Conservation (phyloP, 2,797 vertebrate genomes). For the Enteromius radiatus region DNA sequence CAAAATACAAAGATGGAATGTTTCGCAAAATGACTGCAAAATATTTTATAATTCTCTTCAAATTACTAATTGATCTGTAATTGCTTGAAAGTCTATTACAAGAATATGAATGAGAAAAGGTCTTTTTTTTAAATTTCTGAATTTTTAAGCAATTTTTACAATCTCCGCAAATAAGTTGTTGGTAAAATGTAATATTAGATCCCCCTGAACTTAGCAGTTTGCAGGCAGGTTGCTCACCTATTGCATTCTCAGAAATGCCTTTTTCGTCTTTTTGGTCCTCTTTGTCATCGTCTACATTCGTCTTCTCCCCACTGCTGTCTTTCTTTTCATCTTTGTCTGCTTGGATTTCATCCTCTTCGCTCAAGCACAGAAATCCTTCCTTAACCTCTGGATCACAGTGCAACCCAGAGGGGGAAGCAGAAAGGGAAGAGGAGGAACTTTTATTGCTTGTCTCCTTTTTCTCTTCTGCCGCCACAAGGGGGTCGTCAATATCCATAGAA, state of each 20-base stretch:
- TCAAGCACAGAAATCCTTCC: conserved; percentile 87
- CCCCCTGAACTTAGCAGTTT: neutral
- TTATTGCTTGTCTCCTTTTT: conserved; percentile 56
- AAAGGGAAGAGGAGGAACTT: conserved; percentile 60
- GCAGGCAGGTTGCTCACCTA: conserved; percentile 40
- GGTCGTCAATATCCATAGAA: conserved; percentile 52
- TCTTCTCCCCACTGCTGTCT: conserved; percentile 66
- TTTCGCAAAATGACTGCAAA: neutral
- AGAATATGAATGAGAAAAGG: neutral
- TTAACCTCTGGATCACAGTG: conserved; percentile 81
- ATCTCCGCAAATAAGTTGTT: too few species aligned
- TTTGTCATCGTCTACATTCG: conserved; percentile 68
- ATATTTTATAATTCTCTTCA: neutral
- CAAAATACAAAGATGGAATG: too few species aligned
- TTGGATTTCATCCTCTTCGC: conserved; percentile 86
- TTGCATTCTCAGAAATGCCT: conserved; percentile 41
- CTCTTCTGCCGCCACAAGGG: conserved; percentile 43
- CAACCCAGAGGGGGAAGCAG: conserved; percentile 57
- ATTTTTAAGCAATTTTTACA: neutral
- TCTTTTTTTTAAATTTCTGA: neutral
- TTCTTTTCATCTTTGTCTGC: conserved; percentile 72
- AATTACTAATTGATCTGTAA: neutral
- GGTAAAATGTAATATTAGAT: neutral
- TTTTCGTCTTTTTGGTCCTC: conserved; percentile 64
- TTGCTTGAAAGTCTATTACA: neutral